Percentiles rank a stretch among this genome's conserved stretches.
Conservation (phyloP, 2,888 invertebrate genomes). For the Falcaria lacertinaria region DNA sequence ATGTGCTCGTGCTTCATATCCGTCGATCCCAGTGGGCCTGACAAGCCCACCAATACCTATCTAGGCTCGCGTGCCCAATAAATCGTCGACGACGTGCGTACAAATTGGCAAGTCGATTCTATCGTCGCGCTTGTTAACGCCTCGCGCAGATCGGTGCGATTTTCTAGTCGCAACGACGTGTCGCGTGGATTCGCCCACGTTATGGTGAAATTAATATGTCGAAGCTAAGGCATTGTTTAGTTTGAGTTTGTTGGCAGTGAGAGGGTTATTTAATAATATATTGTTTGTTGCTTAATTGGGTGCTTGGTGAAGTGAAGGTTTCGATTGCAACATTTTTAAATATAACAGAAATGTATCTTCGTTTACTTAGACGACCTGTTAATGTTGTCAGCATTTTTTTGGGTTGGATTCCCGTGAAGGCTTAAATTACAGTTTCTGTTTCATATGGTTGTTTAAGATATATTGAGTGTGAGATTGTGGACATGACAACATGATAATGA, state of each 20-base stretch:
- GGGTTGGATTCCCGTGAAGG: no score
- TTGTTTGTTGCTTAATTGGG: not conserved
- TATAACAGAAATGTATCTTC: no score
- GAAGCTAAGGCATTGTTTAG: conserved; percentile 5
- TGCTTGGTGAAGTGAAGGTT: no score
- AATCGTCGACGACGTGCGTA: conserved; percentile 65
- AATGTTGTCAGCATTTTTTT: no score
- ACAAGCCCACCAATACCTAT: conserved; percentile 49
- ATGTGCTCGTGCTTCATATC: not conserved
- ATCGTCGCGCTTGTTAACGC: conserved; percentile 49
- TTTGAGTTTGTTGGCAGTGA: not conserved
- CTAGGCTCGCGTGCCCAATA: conserved; percentile 65
- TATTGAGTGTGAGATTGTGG: no score
- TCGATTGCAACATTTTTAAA: no score
- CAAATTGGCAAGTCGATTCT: conserved; percentile 65
- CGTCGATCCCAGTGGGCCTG: conserved; percentile 5
- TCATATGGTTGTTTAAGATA: no score
- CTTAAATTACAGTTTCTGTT: no score
- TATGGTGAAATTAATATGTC: conserved; percentile 21
- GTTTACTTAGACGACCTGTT: no score
- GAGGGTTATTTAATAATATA: not conserved
- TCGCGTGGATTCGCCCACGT: conserved; percentile 47
- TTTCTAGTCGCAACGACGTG: conserved; percentile 34
- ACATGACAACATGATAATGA: no score
- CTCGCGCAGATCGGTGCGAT: conserved; percentile 37